phyloP scores from a whole-genome alignment of 2,113 vertebrate genomes.

The Arvicanthis niloticus region DNA sequence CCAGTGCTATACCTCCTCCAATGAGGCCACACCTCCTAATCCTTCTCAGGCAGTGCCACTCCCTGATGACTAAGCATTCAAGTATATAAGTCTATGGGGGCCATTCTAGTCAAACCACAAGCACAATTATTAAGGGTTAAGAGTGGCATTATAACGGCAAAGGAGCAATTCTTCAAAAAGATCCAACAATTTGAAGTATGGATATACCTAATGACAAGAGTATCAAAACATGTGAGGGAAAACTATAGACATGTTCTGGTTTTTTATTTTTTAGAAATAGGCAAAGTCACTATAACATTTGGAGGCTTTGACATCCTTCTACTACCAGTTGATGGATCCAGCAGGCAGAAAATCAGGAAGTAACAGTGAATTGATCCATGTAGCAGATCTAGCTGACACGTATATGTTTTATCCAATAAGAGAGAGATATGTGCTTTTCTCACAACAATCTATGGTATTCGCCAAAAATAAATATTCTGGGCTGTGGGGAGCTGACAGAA shows the following conservation, averaged over 20 bases:
- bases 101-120: background rate
- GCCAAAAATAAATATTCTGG: conserved; percentile 27
- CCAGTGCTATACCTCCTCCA: background rate
- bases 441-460: background rate
- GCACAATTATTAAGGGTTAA: background rate
- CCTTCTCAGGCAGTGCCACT: background rate
- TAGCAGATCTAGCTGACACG: background rate
- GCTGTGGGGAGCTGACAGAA: too few relatives aligned
- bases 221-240: conserved; percentile 48
- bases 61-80: background rate
- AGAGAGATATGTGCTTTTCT: conserved; percentile 40
- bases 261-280: background rate
- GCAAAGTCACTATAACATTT: background rate
- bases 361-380: background rate
- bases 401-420: background rate
- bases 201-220: background rate
- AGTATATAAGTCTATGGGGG: background rate
- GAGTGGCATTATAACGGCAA: background rate
- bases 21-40: background rate
- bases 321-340: background rate
- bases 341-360: conserved; percentile 42
- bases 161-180: background rate
- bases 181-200: background rate
- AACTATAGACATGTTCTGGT: background rate
- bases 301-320: background rate